Evolutionary conservation across 2,888 invertebrate genomes (phyloP).

Genomic region (Drosophila rubida): DNA sequence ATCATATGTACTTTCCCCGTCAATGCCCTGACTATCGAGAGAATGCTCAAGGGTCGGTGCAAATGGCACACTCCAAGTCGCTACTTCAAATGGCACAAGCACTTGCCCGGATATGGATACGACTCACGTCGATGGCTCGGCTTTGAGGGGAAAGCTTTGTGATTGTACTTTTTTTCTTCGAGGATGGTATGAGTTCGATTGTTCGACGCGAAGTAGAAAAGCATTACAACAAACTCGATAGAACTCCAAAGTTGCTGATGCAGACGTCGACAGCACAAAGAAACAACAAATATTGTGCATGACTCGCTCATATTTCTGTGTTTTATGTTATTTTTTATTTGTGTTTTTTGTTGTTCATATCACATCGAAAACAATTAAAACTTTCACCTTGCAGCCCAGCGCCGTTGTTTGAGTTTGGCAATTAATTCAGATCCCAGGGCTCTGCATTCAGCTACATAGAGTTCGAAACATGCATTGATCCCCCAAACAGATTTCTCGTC

Average conservation of each 20-base stretch:
- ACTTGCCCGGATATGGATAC: constrained; percentile 49
- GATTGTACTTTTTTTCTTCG: neutral
- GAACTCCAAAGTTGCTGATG: neutral
- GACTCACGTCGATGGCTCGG: neutral
- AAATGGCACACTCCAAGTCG: neutral
- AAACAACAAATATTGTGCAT: neutral
- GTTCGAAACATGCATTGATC: neutral
- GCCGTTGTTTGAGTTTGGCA: neutral
- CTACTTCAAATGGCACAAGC: constrained; percentile 34
- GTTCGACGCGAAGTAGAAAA: neutral
- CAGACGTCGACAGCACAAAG: neutral
- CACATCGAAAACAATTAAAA: neutral
- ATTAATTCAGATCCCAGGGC: constrained; percentile 1
- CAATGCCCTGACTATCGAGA: neutral
- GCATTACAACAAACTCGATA: neutral
- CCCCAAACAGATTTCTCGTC: constrained; percentile 1
- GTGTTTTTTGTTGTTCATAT: too few relatives aligned
- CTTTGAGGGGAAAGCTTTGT: neutral
- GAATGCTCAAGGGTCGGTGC: neutral
- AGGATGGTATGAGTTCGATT: neutral
- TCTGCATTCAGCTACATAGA: too few relatives aligned
- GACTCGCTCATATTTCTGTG: neutral
- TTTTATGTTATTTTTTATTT: too few relatives aligned
- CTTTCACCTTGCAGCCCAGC: neutral
- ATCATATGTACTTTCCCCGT: neutral